A percentile compares a stretch with the other conserved stretches of the same genome.
These are phyloP conservation scores for Galleria mellonella DNA, from an alignment of 1,140 invertebrate genomes.

Conservation along the genomic window DNA sequence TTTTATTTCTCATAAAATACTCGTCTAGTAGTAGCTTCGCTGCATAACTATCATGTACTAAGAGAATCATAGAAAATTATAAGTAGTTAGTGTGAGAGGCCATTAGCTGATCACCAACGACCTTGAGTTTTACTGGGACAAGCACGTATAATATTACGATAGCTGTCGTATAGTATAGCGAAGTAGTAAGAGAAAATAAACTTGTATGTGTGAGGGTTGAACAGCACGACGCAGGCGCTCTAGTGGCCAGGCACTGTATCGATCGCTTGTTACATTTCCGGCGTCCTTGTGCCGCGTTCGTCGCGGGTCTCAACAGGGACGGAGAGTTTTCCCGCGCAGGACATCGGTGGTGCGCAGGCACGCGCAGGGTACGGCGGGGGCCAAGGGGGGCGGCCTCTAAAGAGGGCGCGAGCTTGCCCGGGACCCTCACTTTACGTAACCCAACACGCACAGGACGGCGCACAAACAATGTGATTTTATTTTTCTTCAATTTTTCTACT, in stretches of 20 bases:
- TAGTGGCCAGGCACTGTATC: not conserved
- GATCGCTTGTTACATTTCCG: not conserved
- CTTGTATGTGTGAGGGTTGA: conserved; percentile 8
- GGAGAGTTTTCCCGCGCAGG: conserved; percentile 3
- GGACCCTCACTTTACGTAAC: conserved; percentile 66
- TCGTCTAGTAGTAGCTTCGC: no score
- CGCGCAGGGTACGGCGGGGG: conserved; percentile 14
- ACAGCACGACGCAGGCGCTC: conserved; percentile 19
- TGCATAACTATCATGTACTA: no score
- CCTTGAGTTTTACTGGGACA: conserved; percentile 18
- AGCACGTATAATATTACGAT: conserved; percentile 4
- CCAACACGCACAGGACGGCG: conserved; percentile 67
- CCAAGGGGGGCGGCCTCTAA: conserved; percentile 15
- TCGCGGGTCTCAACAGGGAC: conserved; percentile 5
- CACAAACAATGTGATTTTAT: conserved; percentile 73
- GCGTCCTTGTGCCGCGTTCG: conserved; percentile 7
- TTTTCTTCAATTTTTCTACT: conserved; percentile 58
- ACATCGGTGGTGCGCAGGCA: conserved; percentile 18
- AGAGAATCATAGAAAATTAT: no score
- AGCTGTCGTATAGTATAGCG: not conserved
- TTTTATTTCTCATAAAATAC: no score
- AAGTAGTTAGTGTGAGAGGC: not conserved
- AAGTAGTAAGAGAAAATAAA: no score
- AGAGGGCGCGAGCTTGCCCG: conserved; percentile 15
- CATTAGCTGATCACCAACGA: conserved; percentile 9